A percentile compares a stretch with the other conserved stretches of the same genome.
These are phyloP conservation scores for Loripinus fragilis DNA, from an alignment of 2,888 invertebrate species.

Conservation along the genomic window DNA sequence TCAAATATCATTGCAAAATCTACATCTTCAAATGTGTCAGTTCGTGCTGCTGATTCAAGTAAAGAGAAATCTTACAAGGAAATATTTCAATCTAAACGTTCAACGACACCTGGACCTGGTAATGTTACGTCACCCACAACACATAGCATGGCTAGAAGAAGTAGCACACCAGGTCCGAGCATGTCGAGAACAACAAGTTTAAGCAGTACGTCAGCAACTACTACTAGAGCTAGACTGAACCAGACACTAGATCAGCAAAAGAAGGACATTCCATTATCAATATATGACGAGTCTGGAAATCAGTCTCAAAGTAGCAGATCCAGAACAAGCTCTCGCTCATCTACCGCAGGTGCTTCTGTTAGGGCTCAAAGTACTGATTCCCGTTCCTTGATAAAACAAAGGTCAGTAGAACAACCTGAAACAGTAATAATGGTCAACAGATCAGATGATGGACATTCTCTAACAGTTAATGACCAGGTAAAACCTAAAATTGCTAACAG, in stretches of 20 bases:
- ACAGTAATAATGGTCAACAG: constrained; percentile 66
- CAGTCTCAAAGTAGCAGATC: constrained; percentile 13
- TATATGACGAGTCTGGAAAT: constrained; percentile 35
- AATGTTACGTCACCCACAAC: constrained; percentile 19
- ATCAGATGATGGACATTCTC: constrained; percentile 57
- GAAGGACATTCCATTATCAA: constrained; percentile 50
- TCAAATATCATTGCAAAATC: constrained; percentile 63
- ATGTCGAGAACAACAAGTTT: constrained; percentile 36
- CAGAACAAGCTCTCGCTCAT: constrained; percentile 27
- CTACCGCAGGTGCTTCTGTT: constrained; percentile 28
- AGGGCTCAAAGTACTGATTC: constrained; percentile 48
- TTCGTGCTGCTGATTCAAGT: constrained; percentile 34
- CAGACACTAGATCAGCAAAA: constrained; percentile 42
- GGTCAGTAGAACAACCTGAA: constrained; percentile 48
- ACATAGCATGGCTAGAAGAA: constrained; percentile 39
- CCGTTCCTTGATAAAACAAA: constrained; percentile 47
- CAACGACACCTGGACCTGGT: constrained; percentile 70
- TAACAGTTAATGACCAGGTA: constrained; percentile 57
- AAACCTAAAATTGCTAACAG: constrained; percentile 28
- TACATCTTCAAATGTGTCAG: constrained; percentile 29
- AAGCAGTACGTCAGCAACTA: constrained; percentile 44
- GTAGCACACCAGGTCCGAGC: constrained; percentile 64
- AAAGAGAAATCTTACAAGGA: constrained; percentile 67
- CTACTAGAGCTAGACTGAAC: constrained; percentile 42
- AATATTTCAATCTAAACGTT: constrained; percentile 66